Evolutionary conservation across 2,888 invertebrate genomes (phyloP).

Genomic region (Macroteleia sp.): DNA sequence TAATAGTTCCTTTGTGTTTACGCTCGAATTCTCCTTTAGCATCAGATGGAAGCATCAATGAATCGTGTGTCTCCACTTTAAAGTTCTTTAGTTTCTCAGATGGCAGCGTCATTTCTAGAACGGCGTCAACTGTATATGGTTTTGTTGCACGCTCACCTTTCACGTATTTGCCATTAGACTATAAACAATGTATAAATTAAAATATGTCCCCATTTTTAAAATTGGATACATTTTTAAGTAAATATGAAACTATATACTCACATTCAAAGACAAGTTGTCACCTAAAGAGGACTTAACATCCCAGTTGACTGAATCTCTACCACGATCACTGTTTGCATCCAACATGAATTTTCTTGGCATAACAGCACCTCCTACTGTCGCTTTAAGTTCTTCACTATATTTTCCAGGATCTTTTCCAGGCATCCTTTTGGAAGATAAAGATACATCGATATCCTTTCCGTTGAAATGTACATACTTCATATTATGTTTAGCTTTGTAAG

Average conservation of each 20-base stretch:
- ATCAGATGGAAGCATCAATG: constrained; percentile 70
- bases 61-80: constrained; percentile 74
- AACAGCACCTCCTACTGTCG: constrained; percentile 67
- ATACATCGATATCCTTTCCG: constrained; percentile 84
- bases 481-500: constrained; percentile 82
- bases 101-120: constrained; percentile 85
- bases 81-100: constrained; percentile 86
- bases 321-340: constrained; percentile 58
- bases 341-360: constrained; percentile 68
- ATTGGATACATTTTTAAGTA: too few species aligned
- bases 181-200: too few species aligned
- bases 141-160: constrained; percentile 77
- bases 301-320: constrained; percentile 55
- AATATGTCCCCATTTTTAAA: too few species aligned
- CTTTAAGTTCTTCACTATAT: constrained; percentile 70
- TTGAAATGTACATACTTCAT: constrained; percentile 84
- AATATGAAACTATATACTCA: too few species aligned
- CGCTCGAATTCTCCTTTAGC: constrained; percentile 74
- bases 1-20: constrained; percentile 82
- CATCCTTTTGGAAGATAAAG: constrained; percentile 81
- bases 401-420: constrained; percentile 71
- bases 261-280: constrained; percentile 68
- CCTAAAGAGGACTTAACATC: constrained; percentile 71
- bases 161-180: constrained; percentile 69
- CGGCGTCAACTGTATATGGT: constrained; percentile 85